A percentile compares a stretch with the other conserved stretches of the same genome.
These are phyloP conservation scores for Geotrupes spiniger DNA, from an alignment of 2,888 invertebrate species.

Conservation along the genomic window DNA sequence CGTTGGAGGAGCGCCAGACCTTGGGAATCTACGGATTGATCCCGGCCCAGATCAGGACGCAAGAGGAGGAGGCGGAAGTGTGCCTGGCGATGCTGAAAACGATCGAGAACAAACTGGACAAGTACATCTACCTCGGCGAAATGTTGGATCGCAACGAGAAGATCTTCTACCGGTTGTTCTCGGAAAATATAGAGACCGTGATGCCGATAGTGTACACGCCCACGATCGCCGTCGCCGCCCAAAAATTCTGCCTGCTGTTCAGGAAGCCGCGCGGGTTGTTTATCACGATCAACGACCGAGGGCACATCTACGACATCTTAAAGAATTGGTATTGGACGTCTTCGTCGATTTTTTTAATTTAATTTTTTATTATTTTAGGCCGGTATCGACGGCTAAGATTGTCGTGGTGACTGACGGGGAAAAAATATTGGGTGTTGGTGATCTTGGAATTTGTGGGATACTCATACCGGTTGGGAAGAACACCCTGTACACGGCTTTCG, in stretches of 20 bases:
- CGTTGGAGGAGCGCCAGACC: constrained; percentile 87
- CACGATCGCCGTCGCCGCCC: constrained; percentile 95
- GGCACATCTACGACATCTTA: constrained; percentile 89
- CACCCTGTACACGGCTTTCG: constrained; percentile 93
- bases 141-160: constrained; percentile 91
- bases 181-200: constrained; percentile 82
- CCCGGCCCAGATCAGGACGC: constrained; percentile 85
- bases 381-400: constrained; percentile 79
- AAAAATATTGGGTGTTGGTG: constrained; percentile 94
- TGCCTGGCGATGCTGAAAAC: constrained; percentile 79
- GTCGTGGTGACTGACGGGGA: constrained; percentile 98
- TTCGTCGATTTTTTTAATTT: too few species aligned
- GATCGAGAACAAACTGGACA: constrained; percentile 85
- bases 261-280: constrained; percentile 90
- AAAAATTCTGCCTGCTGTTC: constrained; percentile 91
- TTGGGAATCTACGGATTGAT: constrained; percentile 94
- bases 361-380: constrained; percentile 64
- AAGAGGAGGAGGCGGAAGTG: constrained; percentile 84
- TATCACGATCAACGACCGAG: constrained; percentile 93
- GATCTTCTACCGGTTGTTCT: constrained; percentile 87
- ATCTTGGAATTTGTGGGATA: constrained; percentile 97
- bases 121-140: constrained; percentile 91
- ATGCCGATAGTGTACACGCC: constrained; percentile 99
- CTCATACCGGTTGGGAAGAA: constrained; percentile 98
- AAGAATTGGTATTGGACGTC: constrained; percentile 76